These are phyloP conservation scores for Sebastes schlegelii DNA, from an alignment of 2,113 vertebrate species.

Conservation along the genomic window DNA sequence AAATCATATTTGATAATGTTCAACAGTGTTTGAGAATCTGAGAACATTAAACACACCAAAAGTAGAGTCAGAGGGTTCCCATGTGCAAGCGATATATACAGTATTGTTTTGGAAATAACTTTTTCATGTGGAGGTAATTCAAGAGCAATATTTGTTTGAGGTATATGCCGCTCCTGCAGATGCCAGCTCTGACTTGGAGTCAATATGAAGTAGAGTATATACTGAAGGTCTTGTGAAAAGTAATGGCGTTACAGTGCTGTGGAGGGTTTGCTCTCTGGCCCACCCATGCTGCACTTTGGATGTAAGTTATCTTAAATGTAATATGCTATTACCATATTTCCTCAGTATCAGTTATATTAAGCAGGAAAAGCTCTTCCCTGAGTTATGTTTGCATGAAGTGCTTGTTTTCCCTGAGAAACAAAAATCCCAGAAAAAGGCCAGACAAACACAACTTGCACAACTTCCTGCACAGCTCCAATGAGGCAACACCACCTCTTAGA, in stretches of 20 bases:
- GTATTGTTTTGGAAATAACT: constrained; percentile 22
- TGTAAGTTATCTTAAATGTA: constrained; percentile 21
- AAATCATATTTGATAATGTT: neutral
- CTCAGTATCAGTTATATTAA: neutral
- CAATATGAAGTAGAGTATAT: constrained; percentile 5
- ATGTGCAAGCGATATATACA: neutral
- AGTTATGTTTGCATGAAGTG: constrained; percentile 22
- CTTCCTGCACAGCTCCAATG: constrained; percentile 55
- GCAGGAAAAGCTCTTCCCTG: constrained; percentile 19
- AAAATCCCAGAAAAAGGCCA: constrained; percentile 28
- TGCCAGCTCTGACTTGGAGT: constrained; percentile 11
- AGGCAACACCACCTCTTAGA: constrained; percentile 33
- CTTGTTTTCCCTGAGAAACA: constrained; percentile 30
- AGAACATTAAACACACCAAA: neutral
- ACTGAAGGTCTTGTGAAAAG: neutral
- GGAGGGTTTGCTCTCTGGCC: constrained; percentile 1
- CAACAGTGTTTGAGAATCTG: constrained; percentile 2
- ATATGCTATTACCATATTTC: constrained; percentile 24
- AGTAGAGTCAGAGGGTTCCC: constrained; percentile 3
- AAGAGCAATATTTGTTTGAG: constrained; percentile 49
- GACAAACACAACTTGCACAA: constrained; percentile 44
- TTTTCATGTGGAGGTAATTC: constrained; percentile 42
- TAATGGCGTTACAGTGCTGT: neutral
- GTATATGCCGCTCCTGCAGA: neutral
- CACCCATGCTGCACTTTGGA: neutral